Evolutionary conservation across 1,140 invertebrate genomes (phyloP).

Genomic region (Pseudomyrmex concolor): DNA sequence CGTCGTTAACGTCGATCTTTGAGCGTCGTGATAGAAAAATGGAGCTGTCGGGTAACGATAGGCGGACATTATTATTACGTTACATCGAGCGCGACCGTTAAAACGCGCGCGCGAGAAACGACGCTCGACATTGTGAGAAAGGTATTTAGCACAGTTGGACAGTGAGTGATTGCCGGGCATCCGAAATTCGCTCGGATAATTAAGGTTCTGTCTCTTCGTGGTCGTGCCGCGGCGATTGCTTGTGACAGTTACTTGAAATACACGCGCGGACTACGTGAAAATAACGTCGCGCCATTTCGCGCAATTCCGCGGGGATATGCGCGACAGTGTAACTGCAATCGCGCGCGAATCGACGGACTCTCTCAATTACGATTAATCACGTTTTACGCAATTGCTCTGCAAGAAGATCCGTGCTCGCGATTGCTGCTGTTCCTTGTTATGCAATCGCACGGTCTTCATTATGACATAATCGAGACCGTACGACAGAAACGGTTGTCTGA

Average conservation of each 20-base stretch:
- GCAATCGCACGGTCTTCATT: conserved; percentile 51
- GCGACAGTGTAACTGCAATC: neutral
- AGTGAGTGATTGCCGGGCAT: conserved; percentile 55
- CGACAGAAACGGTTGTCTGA: conserved; percentile 31
- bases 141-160: conserved; percentile 42
- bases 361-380: conserved; percentile 1
- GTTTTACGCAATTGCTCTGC: conserved; percentile 11
- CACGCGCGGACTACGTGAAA: neutral
- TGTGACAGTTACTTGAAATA: conserved; percentile 14
- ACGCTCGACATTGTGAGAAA: neutral
- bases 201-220: conserved; percentile 26
- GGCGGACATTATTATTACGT: neutral
- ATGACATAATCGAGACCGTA: conserved; percentile 37
- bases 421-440: conserved; percentile 15
- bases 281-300: neutral
- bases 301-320: neutral
- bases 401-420: conserved; percentile 14
- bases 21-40: neutral
- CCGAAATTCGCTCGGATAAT: conserved; percentile 58
- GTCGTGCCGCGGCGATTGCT: conserved; percentile 11
- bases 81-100: neutral
- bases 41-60: neutral
- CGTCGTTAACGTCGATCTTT: conserved; percentile 17
- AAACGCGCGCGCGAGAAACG: neutral
- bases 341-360: neutral